Conservation (phyloP, 2,113 vertebrate genomes). For the Ceuthmochares aereus region DNA sequence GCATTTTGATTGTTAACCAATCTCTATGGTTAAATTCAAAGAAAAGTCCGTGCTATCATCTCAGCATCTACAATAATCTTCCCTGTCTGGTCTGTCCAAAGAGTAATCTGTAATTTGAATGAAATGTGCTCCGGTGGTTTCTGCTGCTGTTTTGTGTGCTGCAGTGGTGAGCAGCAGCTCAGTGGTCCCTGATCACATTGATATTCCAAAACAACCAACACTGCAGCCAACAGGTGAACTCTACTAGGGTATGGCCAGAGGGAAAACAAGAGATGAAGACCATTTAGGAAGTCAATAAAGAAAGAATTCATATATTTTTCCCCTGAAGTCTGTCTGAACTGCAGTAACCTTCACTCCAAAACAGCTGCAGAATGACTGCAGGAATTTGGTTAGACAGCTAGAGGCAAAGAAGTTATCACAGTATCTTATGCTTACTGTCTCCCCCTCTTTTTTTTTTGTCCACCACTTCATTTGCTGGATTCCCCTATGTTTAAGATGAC, state of each 20-base stretch:
- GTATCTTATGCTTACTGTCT: background rate
- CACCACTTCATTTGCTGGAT: background rate
- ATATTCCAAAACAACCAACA: background rate
- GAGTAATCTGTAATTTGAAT: background rate
- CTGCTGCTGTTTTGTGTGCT: background rate
- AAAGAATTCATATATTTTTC: background rate
- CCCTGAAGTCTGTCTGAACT: conserved; percentile 26
- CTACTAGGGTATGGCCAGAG: background rate
- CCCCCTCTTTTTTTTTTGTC: background rate
- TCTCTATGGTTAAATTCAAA: background rate
- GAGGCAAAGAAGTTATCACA: background rate
- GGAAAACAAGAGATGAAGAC: background rate
- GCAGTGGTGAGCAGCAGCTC: background rate
- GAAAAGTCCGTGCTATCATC: background rate
- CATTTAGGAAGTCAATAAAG: background rate
- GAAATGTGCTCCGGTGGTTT: background rate
- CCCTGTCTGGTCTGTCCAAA: background rate
- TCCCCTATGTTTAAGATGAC: background rate
- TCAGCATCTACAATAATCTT: background rate
- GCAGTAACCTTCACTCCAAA: background rate
- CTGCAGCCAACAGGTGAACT: background rate
- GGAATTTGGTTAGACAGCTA: background rate
- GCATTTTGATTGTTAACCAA: background rate
- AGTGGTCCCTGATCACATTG: background rate
- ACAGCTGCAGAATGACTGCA: conserved; percentile 28